Conservation (phyloP, 2,113 vertebrate species). For the Phaethornis superciliosus region DNA sequence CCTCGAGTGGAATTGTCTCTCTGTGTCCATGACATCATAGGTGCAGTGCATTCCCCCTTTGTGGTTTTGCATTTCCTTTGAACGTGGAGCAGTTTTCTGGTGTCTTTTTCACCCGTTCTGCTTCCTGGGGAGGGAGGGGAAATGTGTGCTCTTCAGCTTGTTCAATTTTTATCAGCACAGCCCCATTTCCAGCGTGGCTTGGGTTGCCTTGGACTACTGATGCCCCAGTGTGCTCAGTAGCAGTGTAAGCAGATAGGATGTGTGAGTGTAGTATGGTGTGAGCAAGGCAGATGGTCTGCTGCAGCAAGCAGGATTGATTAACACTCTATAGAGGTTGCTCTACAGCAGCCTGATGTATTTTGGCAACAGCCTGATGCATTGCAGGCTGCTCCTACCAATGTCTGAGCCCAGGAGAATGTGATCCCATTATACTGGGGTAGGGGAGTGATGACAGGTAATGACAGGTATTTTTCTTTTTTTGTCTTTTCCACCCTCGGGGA, state of each 20-base stretch:
- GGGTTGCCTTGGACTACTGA: not conserved
- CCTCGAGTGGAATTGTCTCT: not conserved
- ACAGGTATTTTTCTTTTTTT: not conserved
- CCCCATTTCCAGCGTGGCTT: not conserved
- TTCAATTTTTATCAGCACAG: not conserved
- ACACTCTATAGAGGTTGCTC: not conserved
- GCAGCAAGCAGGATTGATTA: conserved; percentile 28
- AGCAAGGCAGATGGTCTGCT: conserved; percentile 15
- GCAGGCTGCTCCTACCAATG: not conserved
- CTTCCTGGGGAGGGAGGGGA: not conserved
- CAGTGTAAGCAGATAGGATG: not conserved
- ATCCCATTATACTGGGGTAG: not conserved
- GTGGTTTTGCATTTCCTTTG: not conserved
- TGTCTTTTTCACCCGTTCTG: not conserved
- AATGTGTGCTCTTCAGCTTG: accelerated
- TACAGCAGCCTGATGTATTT: not conserved
- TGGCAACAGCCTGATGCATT: not conserved
- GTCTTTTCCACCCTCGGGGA: not conserved
- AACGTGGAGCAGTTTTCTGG: not conserved
- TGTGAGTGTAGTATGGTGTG: not conserved
- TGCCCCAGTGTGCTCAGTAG: not conserved
- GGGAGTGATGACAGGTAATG: not conserved
- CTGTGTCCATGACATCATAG: not conserved
- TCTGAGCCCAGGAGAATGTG: not conserved
- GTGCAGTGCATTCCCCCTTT: not conserved